phyloP scores from a whole-genome alignment of 2,888 invertebrate species.

The Chymomyza procnemis region DNA sequence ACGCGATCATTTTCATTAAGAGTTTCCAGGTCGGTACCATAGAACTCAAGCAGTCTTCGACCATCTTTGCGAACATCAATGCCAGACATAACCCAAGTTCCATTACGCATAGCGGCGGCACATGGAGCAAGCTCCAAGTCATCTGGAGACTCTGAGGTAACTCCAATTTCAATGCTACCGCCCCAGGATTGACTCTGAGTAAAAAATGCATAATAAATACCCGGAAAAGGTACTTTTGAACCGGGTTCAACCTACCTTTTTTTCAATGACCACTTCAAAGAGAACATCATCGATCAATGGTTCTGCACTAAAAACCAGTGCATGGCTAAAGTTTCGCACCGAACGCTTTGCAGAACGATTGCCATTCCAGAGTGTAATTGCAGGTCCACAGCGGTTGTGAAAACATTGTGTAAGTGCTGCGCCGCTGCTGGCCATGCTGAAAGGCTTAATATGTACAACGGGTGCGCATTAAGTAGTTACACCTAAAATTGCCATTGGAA shows the following conservation, averaged over 20 bases:
- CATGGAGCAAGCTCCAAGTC: slow-evolving; percentile 85
- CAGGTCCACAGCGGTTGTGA: slow-evolving; percentile 86
- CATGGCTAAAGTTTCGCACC: slow-evolving; percentile 91
- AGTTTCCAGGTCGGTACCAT: slow-evolving; percentile 90
- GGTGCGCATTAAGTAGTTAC: background rate
- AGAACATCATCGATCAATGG: slow-evolving; percentile 89
- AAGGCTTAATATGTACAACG: background rate
- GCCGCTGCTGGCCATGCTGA: slow-evolving; percentile 36
- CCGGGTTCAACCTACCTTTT: slow-evolving; percentile 83
- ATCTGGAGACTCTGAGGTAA: slow-evolving; percentile 85
- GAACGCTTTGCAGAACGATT: slow-evolving; percentile 89
- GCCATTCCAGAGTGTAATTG: slow-evolving; percentile 90
- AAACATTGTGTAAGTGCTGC: slow-evolving; percentile 40
- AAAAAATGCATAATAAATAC: background rate
- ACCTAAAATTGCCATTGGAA: background rate
- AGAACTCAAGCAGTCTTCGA: slow-evolving; percentile 87
- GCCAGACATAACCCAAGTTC: slow-evolving; percentile 95
- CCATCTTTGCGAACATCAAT: slow-evolving; percentile 92
- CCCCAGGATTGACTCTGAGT: slow-evolving; percentile 88
- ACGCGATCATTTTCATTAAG: slow-evolving; percentile 90
- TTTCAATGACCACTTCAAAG: slow-evolving; percentile 92
- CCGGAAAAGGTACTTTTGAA: slow-evolving; percentile 10
- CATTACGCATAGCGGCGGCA: slow-evolving; percentile 87
- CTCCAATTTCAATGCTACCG: slow-evolving; percentile 87
- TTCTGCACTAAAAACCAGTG: slow-evolving; percentile 89